Evolutionary conservation across 1,140 invertebrate genomes (phyloP), one percentile per base, ranked within the genome.

Genomic region (Uloborus diversus): DNA sequence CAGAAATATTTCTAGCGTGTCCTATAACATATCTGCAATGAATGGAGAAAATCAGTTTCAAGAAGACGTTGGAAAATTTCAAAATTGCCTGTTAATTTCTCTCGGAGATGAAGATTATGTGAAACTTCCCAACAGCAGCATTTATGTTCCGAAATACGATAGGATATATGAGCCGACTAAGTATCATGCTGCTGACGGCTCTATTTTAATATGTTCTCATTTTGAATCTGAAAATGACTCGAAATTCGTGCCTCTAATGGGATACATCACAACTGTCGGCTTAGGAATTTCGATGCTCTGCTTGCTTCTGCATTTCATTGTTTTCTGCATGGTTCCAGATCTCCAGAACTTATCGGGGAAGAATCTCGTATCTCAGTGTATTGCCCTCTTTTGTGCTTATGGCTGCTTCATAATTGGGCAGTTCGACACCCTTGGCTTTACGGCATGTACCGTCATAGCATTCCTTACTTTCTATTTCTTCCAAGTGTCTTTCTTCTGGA

Each of bases 401-500:
- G 70, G 82, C 1, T 83, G 84, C 20, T 90, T 90, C 82, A 85
- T 89, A 32, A 83, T 85, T 3, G 86, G 86, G 17, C 86, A 86
- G 49, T 32, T 62, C 51, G 28, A 37, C 20, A n/a, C 20, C 23
- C 20, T 73, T 4, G 27, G 13, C 14, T 25, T 7, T 42, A 30
- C 61, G 71, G 27, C 84, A 4, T 89, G 88, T 79, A 82, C 83
- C 14, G 83, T 85, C 0, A 83, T 88, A 17, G 90, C 88, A 0
- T 83, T 89, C 0, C 64, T 85, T 17, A 87, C 88, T 2, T 89
- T 89, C 79, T 91, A 89, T 83, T 83, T 86, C 33, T 90, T 90
- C 82, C 85, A 91, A 30, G 86, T 88, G 0, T 87, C 90, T 0
- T 91, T 91, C 82, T 88, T 88, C 75, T 91, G 90, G 90, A 90